Evolutionary conservation across 2,797 vertebrate genomes (phyloP).

Genomic region (Petrocephalus sullivani): DNA sequence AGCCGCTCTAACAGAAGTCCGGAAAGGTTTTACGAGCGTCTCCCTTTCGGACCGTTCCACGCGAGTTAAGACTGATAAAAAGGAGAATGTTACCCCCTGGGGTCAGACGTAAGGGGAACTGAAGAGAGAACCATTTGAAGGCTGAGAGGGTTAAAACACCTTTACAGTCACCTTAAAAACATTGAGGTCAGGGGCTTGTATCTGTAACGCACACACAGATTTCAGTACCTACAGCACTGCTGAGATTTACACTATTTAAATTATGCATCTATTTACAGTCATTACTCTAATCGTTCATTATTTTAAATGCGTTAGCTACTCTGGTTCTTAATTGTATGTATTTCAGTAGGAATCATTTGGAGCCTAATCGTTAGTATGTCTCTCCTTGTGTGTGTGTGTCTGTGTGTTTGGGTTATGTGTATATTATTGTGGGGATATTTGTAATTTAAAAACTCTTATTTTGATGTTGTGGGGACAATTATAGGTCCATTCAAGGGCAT

Average conservation of each 20-base stretch:
- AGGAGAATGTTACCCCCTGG: background rate
- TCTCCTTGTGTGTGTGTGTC: background rate
- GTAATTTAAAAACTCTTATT: too few relatives aligned
- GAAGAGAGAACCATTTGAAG: background rate
- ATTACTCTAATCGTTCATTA: background rate
- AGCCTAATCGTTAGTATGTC: background rate
- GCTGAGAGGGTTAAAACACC: background rate
- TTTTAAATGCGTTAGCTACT: background rate
- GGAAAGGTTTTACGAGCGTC: background rate
- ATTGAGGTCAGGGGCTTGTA: background rate
- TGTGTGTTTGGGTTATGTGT: background rate
- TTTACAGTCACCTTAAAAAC: background rate
- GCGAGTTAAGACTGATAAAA: background rate
- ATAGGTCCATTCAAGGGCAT: too few relatives aligned
- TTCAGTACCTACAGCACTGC: background rate
- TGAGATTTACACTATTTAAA: background rate
- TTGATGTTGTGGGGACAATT: too few relatives aligned
- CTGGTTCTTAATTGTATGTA: background rate
- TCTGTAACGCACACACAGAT: background rate
- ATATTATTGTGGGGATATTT: background rate
- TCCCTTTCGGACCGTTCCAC: background rate
- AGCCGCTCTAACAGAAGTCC: background rate
- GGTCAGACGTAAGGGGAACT: background rate
- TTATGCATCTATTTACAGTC: background rate
- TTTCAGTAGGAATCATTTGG: background rate